Percentiles rank a stretch among this genome's conserved stretches.
Conservation (phyloP, 2,888 invertebrate genomes). For the Macrophya annulata region DNA sequence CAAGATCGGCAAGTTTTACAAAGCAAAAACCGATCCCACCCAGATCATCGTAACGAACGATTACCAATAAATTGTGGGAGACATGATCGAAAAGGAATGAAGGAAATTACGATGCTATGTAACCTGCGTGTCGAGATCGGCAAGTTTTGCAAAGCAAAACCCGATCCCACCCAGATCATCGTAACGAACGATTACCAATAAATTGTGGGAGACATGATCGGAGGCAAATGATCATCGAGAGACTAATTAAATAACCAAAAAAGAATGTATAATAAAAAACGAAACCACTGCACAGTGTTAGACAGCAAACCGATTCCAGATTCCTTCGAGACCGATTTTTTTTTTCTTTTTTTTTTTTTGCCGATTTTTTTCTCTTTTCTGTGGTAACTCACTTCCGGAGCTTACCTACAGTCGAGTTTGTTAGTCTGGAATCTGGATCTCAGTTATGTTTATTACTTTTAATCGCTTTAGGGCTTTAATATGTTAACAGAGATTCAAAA, state of each 20-base stretch:
- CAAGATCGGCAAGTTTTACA: constrained; percentile 17
- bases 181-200: background rate
- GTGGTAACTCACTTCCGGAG: background rate
- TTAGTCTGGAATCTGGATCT: constrained; percentile 16
- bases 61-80: no score
- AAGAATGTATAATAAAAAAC: background rate
- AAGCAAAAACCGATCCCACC: background rate
- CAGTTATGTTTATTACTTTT: background rate
- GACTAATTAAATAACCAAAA: background rate
- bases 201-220: background rate
- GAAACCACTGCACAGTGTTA: no score
- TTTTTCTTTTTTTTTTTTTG: background rate
- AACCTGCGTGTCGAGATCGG: background rate
- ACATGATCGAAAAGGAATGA: no score
- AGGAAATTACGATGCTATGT: background rate
- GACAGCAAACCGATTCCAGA: background rate
- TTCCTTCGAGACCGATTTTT: background rate
- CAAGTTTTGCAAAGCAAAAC: background rate
- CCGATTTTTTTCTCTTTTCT: background rate
- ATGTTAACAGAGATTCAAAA: background rate
- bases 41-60: background rate
- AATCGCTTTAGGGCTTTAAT: background rate
- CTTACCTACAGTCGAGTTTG: background rate
- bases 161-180: background rate
- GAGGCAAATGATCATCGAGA: background rate